These are phyloP conservation scores for Phyllostomus discolor DNA, from an alignment of 2,113 vertebrate genomes.

Conservation along the genomic window DNA sequence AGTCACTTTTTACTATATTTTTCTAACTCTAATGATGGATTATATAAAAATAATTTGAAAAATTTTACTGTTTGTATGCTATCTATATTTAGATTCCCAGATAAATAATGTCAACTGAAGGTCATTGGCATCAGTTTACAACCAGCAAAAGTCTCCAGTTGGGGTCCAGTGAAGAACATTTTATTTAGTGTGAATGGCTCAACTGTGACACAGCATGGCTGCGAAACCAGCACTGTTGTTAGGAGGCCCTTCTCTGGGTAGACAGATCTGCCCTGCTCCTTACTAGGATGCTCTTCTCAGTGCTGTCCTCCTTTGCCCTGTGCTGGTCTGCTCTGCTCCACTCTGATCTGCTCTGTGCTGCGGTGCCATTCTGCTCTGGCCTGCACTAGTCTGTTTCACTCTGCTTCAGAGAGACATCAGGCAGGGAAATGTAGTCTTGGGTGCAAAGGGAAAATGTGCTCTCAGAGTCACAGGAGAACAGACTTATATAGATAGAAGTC, in stretches of 20 bases:
- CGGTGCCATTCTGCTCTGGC: neutral
- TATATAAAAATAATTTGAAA: neutral
- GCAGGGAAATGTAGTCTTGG: neutral
- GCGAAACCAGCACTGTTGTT: neutral
- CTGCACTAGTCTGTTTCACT: neutral
- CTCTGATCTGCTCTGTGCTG: neutral
- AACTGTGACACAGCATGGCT: neutral
- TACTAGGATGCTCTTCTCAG: neutral
- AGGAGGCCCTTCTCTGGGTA: neutral
- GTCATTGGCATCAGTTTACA: neutral
- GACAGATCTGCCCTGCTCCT: neutral
- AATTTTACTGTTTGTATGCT: neutral
- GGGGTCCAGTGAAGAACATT: neutral
- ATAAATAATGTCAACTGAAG: neutral
- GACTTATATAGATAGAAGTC: neutral
- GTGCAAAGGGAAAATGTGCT: neutral
- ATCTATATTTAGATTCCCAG: neutral
- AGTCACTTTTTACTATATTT: neutral
- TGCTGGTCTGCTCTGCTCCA: neutral
- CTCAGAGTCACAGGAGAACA: neutral
- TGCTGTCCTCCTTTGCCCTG: neutral
- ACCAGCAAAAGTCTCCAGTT: neutral
- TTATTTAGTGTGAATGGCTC: neutral
- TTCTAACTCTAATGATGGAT: neutral
- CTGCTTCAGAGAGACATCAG: neutral